phyloP scores from a whole-genome alignment of 92 coral and sea anemone genomes.

The Phenganax subtilis region DNA sequence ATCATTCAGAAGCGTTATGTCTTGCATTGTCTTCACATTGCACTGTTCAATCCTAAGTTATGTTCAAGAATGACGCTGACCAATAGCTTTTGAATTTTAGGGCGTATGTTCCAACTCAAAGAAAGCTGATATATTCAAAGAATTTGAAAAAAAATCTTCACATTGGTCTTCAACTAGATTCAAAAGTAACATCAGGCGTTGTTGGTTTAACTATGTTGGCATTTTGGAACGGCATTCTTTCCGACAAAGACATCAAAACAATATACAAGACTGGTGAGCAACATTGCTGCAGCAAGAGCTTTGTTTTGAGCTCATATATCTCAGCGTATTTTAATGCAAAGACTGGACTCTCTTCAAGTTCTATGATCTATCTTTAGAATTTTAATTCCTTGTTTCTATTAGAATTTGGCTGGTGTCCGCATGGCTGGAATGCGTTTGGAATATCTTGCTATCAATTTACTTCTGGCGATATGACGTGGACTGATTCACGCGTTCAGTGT shows the following conservation, averaged over 20 bases:
- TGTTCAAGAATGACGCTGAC: not conserved
- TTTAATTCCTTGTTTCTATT: not conserved
- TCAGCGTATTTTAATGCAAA: no score
- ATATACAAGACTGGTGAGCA: constrained; percentile 69
- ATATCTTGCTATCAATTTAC: constrained; percentile 83
- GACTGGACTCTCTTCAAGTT: no score
- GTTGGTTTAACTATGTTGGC: constrained; percentile 65
- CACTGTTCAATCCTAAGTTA: not conserved
- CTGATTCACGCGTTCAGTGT: constrained; percentile 59
- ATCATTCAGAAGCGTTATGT: not conserved
- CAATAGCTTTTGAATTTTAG: not conserved
- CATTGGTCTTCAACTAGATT: constrained; percentile 6
- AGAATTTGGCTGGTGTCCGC: constrained; percentile 80
- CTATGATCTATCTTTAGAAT: not conserved
- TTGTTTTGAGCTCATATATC: not conserved
- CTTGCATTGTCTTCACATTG: no score
- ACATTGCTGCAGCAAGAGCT: no score
- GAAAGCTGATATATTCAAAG: not conserved
- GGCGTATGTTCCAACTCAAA: not conserved
- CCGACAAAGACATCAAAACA: constrained; percentile 51
- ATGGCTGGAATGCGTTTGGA: constrained; percentile 86
- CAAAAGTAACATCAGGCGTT: constrained; percentile 41
- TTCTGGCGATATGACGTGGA: constrained; percentile 54
- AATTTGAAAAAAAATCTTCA: constrained; percentile 6
- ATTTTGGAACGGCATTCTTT: constrained; percentile 64